A percentile compares a stretch with the other conserved stretches of the same genome.
Evolutionary conservation across 2,888 invertebrate genomes (phyloP).

Genomic region (Hipparchia sbordonii): DNA sequence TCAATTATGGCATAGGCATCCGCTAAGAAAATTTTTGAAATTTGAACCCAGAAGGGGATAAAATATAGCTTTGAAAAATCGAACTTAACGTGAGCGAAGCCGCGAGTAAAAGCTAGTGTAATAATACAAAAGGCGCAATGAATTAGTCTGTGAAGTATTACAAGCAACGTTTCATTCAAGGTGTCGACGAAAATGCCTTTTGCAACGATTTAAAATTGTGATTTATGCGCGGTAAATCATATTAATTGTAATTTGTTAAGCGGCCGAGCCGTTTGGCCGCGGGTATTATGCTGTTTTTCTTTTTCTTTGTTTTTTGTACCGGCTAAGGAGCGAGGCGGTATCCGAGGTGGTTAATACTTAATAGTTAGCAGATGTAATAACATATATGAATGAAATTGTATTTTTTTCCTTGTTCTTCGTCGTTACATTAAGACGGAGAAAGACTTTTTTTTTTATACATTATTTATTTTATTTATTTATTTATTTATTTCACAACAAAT

Average conservation of each 20-base stretch:
- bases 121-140: slow-evolving; percentile 13
- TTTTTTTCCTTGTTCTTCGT: neutral
- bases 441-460: no score
- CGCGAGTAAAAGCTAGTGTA: no score
- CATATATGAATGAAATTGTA: slow-evolving; percentile 5
- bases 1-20: no score
- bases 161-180: slow-evolving; percentile 8
- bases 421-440: no score
- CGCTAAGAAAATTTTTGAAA: no score
- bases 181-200: slow-evolving; percentile 34
- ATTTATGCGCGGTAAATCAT: slow-evolving; percentile 71
- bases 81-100: no score
- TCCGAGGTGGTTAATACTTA: slow-evolving; percentile 2
- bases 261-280: slow-evolving; percentile 35
- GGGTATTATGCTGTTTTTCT: slow-evolving; percentile 35
- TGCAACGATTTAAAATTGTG: slow-evolving; percentile 34
- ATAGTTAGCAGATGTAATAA: neutral
- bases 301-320: slow-evolving; percentile 27
- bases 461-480: no score
- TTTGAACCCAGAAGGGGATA: no score
- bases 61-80: no score
- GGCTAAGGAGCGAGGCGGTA: slow-evolving; percentile 14
- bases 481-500: no score
- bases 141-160: slow-evolving; percentile 20
- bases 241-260: slow-evolving; percentile 72